These are phyloP conservation scores for Cotesia glomerata DNA, from an alignment of 1,140 invertebrate species.

Conservation along the genomic window DNA sequence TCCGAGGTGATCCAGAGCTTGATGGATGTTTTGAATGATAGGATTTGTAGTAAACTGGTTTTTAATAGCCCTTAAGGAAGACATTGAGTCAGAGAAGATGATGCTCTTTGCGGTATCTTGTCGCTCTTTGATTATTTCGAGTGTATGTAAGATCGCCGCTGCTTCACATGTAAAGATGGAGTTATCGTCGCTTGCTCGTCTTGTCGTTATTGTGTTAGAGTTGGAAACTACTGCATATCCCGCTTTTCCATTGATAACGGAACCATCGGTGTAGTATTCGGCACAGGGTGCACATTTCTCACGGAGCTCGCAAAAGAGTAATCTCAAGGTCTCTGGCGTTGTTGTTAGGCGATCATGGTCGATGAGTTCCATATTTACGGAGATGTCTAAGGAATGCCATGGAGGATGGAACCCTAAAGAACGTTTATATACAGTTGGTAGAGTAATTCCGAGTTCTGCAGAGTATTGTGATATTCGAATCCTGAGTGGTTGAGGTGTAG, in stretches of 20 bases:
- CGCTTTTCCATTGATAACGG: neutral
- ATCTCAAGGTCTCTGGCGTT: neutral
- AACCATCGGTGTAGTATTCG: conserved; percentile 21
- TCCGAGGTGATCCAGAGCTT: neutral
- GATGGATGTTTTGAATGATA: neutral
- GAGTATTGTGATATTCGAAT: neutral
- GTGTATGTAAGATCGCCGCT: neutral
- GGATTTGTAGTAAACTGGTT: neutral
- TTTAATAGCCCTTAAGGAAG: neutral
- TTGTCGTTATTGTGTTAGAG: neutral
- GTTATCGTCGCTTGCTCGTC: neutral
- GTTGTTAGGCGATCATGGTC: neutral
- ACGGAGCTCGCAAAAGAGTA: neutral
- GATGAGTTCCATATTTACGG: neutral
- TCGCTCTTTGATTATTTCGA: neutral
- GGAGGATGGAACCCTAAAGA: neutral
- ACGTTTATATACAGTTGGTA: neutral
- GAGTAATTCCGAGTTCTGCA: neutral
- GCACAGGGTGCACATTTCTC: neutral
- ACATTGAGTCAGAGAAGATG: conserved; percentile 16
- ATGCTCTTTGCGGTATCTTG: neutral
- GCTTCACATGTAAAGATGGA: conserved; percentile 19
- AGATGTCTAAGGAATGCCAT: neutral
- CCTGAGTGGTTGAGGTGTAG: neutral
- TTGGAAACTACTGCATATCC: conserved; percentile 4